Evolutionary conservation across 37 sponge, comb jelly and placozoan species (phyloP), one percentile per base, ranked within the genome.

Genomic region (Theonella swinhoei): DNA sequence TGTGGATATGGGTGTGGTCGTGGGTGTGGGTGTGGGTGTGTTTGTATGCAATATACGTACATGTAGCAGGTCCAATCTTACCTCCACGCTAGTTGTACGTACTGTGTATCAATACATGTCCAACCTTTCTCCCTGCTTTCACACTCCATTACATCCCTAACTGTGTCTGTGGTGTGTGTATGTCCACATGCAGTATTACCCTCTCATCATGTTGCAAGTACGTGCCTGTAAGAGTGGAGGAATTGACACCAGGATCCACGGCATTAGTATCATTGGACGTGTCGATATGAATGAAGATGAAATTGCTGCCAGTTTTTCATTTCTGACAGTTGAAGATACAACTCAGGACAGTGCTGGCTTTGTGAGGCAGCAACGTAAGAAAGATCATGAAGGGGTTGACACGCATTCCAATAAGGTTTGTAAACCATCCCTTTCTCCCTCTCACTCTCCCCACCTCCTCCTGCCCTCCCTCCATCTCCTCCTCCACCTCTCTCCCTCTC

Each of bases 271-370:
- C 34, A 77, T 91, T 62, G 91, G 95, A 30, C 80, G 91, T 26
- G 88, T 94, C 68, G 88, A 83, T 54, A 88, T 90, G 92, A 87
- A 83, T 39, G 95, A 94, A 26, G 92, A 94, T 20, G 95, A 94
- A 66, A 75, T 79, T 1, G 95, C 92, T 39, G 92, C 95, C 24
- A 91, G 34, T 31, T 94, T 91, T 74, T 91, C 91, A 64, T 94
- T 90, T 81, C 81, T 94, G 17, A 85, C 95, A 19, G 72, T 88
- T 31, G 92, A 91, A 24, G 86, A 88, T 22, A 63, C 43, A n/a
- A n/a, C n/a, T n/a, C n/a, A n/a, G n/a, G n/a, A n/a, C n/a, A n/a
- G n/a, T 14, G 54, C 54, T 47, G 54, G 14, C 14, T 47, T 7
- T 47, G 54, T 47, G 11, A 47, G 7, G 54, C 54, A 47, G 11